Conservation (phyloP, 2,113 vertebrate genomes). For the Amblyopsis rosae region DNA sequence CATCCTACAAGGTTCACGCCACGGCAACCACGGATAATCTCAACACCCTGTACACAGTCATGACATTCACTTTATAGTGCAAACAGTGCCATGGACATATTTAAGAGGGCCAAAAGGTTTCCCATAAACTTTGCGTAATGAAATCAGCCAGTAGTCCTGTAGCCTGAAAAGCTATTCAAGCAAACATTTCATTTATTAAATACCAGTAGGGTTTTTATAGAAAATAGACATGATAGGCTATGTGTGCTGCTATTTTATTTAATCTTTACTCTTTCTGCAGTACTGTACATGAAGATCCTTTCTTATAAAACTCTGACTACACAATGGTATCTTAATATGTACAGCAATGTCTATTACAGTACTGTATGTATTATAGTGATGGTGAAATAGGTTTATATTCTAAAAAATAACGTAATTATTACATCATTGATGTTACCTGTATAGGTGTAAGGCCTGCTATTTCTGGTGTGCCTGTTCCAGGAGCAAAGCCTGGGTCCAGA, state of each 20-base stretch:
- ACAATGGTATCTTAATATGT: neutral
- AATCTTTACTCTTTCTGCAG: neutral
- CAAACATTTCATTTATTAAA: too few relatives aligned
- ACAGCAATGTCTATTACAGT: neutral
- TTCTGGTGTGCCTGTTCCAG: conserved; percentile 91
- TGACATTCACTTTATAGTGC: neutral
- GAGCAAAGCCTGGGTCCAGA: conserved; percentile 90
- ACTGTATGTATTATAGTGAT: too few relatives aligned
- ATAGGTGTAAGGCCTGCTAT: conserved; percentile 88
- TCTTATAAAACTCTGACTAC: too few relatives aligned
- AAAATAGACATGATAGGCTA: too few relatives aligned
- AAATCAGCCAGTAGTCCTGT: too few relatives aligned
- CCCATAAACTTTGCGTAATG: too few relatives aligned
- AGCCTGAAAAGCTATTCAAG: too few relatives aligned
- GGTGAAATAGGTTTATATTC: neutral
- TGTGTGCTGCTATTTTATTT: neutral
- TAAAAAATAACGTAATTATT: neutral
- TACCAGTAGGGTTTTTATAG: too few relatives aligned
- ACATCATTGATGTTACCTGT: conserved; percentile 79
- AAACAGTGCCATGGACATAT: neutral
- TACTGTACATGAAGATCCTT: too few relatives aligned
- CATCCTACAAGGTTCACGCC: conserved; percentile 90
- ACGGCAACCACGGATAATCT: conserved; percentile 90
- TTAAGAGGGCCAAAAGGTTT: neutral
- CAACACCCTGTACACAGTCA: conserved; percentile 80